Conservation (phyloP, 2,113 vertebrate species). For the Leptobrachium ailaonicum region DNA sequence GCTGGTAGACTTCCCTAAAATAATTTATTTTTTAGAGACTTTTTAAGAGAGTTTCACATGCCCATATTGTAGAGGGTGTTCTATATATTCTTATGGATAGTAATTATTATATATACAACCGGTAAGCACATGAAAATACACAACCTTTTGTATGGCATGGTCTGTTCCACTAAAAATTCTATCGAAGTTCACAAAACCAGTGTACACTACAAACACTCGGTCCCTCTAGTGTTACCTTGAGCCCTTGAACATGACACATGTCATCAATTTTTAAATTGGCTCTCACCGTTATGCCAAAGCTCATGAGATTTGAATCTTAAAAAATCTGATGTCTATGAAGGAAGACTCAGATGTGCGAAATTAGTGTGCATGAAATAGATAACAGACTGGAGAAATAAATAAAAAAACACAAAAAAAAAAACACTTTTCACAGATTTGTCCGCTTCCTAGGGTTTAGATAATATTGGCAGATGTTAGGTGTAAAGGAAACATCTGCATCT, state of each 20-base stretch:
- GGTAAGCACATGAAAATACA: no score
- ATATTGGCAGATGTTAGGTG: constrained; percentile 87
- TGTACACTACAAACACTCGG: constrained; percentile 86
- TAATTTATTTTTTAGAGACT: no score
- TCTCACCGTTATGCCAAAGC: constrained; percentile 97
- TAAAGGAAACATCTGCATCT: constrained; percentile 78
- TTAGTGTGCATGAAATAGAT: constrained; percentile 88
- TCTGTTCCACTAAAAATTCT: constrained; percentile 68
- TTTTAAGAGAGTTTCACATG: no score
- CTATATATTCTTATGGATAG: no score
- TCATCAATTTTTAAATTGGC: constrained; percentile 99
- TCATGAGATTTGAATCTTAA: constrained; percentile 89
- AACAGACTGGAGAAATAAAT: constrained; percentile 71
- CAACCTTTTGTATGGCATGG: no score
- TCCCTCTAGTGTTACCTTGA: constrained; percentile 93
- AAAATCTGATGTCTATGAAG: constrained; percentile 75
- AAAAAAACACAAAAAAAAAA: constrained; percentile 76
- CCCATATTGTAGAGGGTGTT: no score
- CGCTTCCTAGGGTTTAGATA: constrained; percentile 86
- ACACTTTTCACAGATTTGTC: constrained; percentile 90
- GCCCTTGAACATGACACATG: constrained; percentile 98
- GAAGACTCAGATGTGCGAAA: constrained; percentile 89
- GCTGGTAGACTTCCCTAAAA: no score
- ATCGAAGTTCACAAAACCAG: constrained; percentile 84
- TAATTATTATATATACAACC: no score